phyloP scores from a whole-genome alignment of 2,113 vertebrate species.

The Microtus oregoni region DNA sequence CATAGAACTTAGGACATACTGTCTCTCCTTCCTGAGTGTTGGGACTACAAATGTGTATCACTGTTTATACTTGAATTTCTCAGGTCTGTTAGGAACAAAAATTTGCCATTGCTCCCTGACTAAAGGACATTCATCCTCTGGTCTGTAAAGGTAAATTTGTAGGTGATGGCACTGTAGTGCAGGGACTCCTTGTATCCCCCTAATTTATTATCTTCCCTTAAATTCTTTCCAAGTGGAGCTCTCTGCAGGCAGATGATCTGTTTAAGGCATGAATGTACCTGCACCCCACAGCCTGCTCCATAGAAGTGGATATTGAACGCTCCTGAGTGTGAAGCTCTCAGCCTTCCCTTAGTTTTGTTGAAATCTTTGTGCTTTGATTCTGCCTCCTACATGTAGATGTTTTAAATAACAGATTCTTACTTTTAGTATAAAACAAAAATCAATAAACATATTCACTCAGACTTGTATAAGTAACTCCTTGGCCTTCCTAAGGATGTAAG shows the following conservation, averaged over 20 bases:
- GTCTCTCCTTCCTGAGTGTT: background rate
- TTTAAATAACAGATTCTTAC: slow-evolving; percentile 38
- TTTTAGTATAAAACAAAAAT: background rate
- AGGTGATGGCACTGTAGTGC: background rate
- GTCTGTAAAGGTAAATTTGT: background rate
- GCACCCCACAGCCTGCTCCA: background rate
- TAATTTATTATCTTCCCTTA: background rate
- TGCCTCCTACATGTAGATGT: background rate
- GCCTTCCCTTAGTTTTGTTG: background rate
- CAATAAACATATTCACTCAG: slow-evolving; percentile 33
- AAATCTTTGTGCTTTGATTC: slow-evolving; percentile 41
- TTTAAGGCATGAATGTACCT: background rate
- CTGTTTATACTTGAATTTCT: background rate
- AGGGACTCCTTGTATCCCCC: background rate
- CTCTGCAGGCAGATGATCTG: background rate
- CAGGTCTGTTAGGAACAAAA: background rate
- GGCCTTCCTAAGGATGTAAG: background rate
- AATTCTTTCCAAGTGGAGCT: slow-evolving; percentile 31
- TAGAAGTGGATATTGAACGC: background rate
- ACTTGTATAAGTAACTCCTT: slow-evolving; percentile 19
- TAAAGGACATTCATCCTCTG: background rate
- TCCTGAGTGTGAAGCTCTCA: background rate
- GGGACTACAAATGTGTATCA: background rate
- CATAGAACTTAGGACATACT: no score
- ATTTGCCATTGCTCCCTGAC: background rate